A percentile compares a stretch with the other conserved stretches of the same genome.
Evolutionary conservation across 2,797 vertebrate species (phyloP).

Genomic region (Labeo calbasu): DNA sequence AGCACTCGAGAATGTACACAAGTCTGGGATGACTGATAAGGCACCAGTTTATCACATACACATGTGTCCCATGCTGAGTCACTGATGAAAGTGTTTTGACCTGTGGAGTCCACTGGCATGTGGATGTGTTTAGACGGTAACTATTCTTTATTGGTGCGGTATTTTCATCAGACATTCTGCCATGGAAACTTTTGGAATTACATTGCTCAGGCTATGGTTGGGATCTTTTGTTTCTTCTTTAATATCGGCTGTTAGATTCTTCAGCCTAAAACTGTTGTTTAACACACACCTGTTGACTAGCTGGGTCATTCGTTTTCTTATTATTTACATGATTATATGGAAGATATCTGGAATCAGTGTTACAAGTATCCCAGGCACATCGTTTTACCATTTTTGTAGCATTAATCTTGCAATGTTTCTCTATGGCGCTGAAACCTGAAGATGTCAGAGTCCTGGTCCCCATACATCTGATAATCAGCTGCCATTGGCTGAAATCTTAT

Average conservation of each 20-base stretch:
- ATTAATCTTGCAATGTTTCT: no score
- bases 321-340: no score
- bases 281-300: background rate
- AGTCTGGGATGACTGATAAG: background rate
- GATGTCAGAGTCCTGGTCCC: no score
- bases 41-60: background rate
- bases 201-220: constrained; percentile 23
- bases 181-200: constrained; percentile 22
- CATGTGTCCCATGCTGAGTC: constrained; percentile 9
- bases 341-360: no score
- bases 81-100: constrained; percentile 30
- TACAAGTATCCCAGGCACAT: no score
- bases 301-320: background rate
- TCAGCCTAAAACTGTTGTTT: background rate
- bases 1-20: background rate
- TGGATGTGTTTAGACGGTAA: constrained; percentile 45
- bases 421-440: no score
- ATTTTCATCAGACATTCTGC: constrained; percentile 15
- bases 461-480: no score
- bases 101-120: constrained; percentile 24
- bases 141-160: constrained; percentile 5
- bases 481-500: no score
- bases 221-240: constrained; percentile 29
- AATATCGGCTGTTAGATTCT: background rate
- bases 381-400: no score